These are phyloP conservation scores for Diaperis boleti DNA, from an alignment of 2,888 invertebrate species.

Conservation along the genomic window DNA sequence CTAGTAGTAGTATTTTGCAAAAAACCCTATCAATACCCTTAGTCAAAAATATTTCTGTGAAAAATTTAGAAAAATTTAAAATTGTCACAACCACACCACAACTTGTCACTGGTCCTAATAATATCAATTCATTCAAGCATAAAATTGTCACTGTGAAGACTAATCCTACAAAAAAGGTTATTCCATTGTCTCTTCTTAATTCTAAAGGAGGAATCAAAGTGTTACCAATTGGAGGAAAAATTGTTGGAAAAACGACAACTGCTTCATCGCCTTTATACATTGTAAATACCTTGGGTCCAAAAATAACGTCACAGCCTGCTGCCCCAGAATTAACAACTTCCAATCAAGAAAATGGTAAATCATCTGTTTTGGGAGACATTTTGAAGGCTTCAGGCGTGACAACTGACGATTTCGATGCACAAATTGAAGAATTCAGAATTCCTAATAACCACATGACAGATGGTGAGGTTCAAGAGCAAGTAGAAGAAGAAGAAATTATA, in stretches of 20 bases:
- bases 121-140: slow-evolving; percentile 56
- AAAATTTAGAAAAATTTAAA: slow-evolving; percentile 65
- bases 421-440: slow-evolving; percentile 54
- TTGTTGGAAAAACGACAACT: slow-evolving; percentile 58
- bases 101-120: slow-evolving; percentile 48
- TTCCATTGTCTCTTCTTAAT: slow-evolving; percentile 62
- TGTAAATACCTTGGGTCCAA: slow-evolving; percentile 53
- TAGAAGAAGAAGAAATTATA: slow-evolving; percentile 8
- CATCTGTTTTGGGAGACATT: slow-evolving; percentile 49
- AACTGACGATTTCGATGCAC: slow-evolving; percentile 51
- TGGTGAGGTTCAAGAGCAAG: slow-evolving; percentile 13
- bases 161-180: slow-evolving; percentile 60
- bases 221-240: slow-evolving; percentile 61
- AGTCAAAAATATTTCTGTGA: slow-evolving; percentile 63
- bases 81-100: slow-evolving; percentile 57
- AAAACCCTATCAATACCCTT: slow-evolving; percentile 63
- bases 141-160: slow-evolving; percentile 63
- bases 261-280: slow-evolving; percentile 57
- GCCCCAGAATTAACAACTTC: slow-evolving; percentile 6
- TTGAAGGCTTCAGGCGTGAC: slow-evolving; percentile 49
- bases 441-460: slow-evolving; percentile 27
- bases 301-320: not conserved
- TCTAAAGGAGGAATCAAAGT: slow-evolving; percentile 64
- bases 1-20: slow-evolving; percentile 63
- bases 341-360: slow-evolving; percentile 49